Evolutionary conservation across 2,888 invertebrate genomes (phyloP).

Genomic region (Trypoxylon attenuatum): DNA sequence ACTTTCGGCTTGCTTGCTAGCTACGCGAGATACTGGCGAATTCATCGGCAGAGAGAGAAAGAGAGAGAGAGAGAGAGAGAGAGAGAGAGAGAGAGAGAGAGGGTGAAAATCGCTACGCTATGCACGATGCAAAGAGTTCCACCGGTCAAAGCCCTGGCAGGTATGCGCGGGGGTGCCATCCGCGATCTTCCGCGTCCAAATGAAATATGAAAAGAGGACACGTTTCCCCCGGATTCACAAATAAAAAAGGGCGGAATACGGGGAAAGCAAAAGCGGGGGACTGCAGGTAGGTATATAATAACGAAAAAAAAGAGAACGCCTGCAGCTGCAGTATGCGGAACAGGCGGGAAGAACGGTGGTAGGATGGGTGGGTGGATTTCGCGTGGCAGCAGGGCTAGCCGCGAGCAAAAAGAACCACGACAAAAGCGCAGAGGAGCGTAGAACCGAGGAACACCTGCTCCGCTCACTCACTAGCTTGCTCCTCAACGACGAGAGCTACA

Average conservation of each 20-base stretch:
- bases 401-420: constrained; percentile 31
- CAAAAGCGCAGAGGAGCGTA: constrained; percentile 35
- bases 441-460: constrained; percentile 54
- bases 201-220: neutral
- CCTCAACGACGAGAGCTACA: constrained; percentile 16
- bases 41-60: constrained; percentile 21
- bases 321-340: neutral
- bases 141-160: neutral
- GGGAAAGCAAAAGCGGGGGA: neutral
- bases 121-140: constrained; percentile 33
- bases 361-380: constrained; percentile 40
- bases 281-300: neutral
- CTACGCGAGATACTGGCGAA: constrained; percentile 31
- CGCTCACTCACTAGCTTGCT: too few species aligned
- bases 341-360: constrained; percentile 6
- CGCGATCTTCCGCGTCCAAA: constrained; percentile 1
- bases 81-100: neutral
- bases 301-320: neutral
- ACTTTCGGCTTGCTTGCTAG: constrained; percentile 49
- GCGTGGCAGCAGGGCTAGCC: constrained; percentile 18
- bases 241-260: constrained; percentile 2
- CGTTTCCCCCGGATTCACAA: neutral
- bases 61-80: constrained; percentile 3
- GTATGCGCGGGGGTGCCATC: neutral
- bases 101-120: neutral